These are phyloP conservation scores for Bembecia ichneumoniformis DNA, from an alignment of 2,888 invertebrate genomes.

Conservation along the genomic window DNA sequence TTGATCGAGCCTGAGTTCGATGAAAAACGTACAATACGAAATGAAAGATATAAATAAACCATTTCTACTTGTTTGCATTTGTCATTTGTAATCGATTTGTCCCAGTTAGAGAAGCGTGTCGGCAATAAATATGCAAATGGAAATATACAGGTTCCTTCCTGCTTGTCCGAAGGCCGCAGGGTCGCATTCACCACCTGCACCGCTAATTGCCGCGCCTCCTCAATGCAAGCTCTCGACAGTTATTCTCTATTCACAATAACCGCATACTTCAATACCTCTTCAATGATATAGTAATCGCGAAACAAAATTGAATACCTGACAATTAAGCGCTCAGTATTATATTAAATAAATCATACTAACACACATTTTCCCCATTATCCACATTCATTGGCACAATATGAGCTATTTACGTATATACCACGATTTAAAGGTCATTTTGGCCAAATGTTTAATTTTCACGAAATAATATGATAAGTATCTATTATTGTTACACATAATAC, in stretches of 20 bases:
- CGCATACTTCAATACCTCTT: constrained; percentile 16
- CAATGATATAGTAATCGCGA: not conserved
- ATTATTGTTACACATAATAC: too few relatives aligned
- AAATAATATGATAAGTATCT: too few relatives aligned
- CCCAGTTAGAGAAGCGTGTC: constrained; percentile 34
- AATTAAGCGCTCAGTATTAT: too few relatives aligned
- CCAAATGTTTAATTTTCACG: too few relatives aligned
- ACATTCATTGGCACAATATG: too few relatives aligned
- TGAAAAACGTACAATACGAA: constrained; percentile 1
- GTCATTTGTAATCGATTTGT: constrained; percentile 29
- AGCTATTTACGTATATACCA: too few relatives aligned
- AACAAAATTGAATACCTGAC: not conserved
- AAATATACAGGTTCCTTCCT: constrained; percentile 21
- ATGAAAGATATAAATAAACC: not conserved
- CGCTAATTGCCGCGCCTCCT: constrained; percentile 62
- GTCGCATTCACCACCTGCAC: constrained; percentile 63
- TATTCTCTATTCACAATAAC: constrained; percentile 44
- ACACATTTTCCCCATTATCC: too few relatives aligned
- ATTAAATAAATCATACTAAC: too few relatives aligned
- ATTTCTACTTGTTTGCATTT: constrained; percentile 17
- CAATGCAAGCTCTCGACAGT: constrained; percentile 41
- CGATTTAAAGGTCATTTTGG: too few relatives aligned
- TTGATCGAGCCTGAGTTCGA: constrained; percentile 22
- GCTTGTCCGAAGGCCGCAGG: constrained; percentile 39
- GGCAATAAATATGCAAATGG: constrained; percentile 50